Evolutionary conservation across 2,113 vertebrate genomes (phyloP).

Genomic region (Chaetorhynchus papuensis): DNA sequence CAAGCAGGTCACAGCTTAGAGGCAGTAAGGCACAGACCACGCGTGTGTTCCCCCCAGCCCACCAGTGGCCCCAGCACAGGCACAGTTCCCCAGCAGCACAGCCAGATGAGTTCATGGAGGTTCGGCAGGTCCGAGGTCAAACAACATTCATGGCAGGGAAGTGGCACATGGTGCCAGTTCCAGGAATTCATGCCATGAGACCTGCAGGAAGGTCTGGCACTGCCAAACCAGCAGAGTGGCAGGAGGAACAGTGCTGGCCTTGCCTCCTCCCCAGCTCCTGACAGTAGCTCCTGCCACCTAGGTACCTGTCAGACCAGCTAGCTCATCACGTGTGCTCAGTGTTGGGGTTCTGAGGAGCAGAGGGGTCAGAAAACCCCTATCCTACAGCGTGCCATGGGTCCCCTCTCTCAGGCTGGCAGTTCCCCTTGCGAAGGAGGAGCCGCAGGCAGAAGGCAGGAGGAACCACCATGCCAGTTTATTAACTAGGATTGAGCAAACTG

Average conservation of each 20-base stretch:
- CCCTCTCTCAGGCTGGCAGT: rapidly evolving
- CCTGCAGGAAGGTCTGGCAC: not conserved
- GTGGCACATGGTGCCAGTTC: rapidly evolving
- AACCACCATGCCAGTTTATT: not conserved
- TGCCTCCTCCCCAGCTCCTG: not conserved
- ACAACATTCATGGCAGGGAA: rapidly evolving
- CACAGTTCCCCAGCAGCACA: rapidly evolving
- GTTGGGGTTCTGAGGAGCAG: rapidly evolving
- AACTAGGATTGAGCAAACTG: not conserved
- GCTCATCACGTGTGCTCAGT: not conserved
- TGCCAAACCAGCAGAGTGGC: rapidly evolving
- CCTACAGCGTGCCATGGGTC: rapidly evolving
- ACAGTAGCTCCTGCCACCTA: not conserved
- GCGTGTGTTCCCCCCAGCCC: not conserved
- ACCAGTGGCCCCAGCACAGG: not conserved
- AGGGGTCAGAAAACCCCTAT: not conserved
- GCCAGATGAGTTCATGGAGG: not conserved
- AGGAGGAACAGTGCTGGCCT: not conserved
- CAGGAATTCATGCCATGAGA: not conserved
- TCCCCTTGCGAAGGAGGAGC: not conserved
- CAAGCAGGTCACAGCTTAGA: conserved; percentile 21
- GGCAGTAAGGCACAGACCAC: not conserved
- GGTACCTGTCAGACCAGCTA: not conserved
- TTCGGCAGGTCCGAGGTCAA: rapidly evolving
- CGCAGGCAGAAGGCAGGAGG: not conserved